These are phyloP conservation scores for Atherinosoma microstoma DNA, from an alignment of 2,797 vertebrate genomes.

Conservation along the genomic window DNA sequence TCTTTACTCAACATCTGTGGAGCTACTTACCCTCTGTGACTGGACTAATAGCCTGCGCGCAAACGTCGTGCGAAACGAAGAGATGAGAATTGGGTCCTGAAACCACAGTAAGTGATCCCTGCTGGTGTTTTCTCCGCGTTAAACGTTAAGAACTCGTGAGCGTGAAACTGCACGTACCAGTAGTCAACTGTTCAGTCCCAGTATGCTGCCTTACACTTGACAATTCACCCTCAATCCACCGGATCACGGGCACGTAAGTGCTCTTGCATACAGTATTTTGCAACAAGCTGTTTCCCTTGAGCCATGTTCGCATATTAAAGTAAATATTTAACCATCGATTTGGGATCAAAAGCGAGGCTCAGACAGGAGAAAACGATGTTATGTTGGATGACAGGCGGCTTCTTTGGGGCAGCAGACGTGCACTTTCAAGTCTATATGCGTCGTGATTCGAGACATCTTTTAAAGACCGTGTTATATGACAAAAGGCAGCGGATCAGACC, in stretches of 20 bases:
- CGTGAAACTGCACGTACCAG: conserved; percentile 17
- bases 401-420: not conserved
- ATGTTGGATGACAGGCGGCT: not conserved
- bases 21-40: conserved; percentile 50
- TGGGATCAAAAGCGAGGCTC: conserved; percentile 35
- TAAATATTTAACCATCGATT: conserved; percentile 79
- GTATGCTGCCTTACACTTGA: not conserved
- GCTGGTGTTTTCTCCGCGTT: conserved; percentile 8
- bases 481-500: not conserved
- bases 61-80: conserved; percentile 65
- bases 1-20: conserved; percentile 38
- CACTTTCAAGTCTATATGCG: not conserved
- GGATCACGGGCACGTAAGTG: conserved; percentile 30
- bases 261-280: conserved; percentile 52
- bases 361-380: not conserved
- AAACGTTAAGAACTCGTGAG: conserved; percentile 15
- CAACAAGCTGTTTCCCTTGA: conserved; percentile 60
- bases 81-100: conserved; percentile 78
- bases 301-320: conserved; percentile 62
- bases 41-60: conserved; percentile 68
- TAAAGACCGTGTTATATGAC: not conserved
- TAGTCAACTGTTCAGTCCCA: too few species aligned
- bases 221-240: conserved; percentile 3
- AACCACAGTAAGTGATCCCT: conserved; percentile 74
- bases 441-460: not conserved